Evolutionary conservation across 2,113 vertebrate species (phyloP), one percentile per base, ranked within the genome.

Genomic region (Corydoras maculifer): DNA sequence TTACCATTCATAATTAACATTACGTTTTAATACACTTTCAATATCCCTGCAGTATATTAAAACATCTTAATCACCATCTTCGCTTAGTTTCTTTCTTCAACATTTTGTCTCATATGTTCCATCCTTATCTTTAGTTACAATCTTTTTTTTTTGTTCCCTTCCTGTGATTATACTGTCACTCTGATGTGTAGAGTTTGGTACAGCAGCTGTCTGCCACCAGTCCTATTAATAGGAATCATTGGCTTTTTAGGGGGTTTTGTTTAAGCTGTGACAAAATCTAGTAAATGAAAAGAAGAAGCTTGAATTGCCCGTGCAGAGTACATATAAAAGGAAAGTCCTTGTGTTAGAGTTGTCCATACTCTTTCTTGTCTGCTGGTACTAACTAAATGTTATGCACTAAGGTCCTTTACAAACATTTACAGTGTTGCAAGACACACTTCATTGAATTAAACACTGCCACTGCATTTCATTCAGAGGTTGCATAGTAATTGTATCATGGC

Each of bases 191-290:
- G 81, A 82, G 68, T 85, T 82, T 83, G 77, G 70, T 78, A 76
- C 74, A 88, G 87, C 88, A 89, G 87, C 85, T 90, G 88, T 84
- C 81, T 76, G 80, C 82, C 82, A 85, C 80, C 81, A 79, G 83
- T 79, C 86, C 85, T 88, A 88, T 88, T 86, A 87, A 87, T 86
- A 87, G 82, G 85, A 87, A 79, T 78, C 77, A 79, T 74, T 79
- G 74, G 65, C 25, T 49, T 82, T 66, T 62, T 63, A 58, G 75
- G 73, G 78, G 80, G 80, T 69, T 82, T 86, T 81, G 77, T 87
- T 84, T 57, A n/a, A 57, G 54, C 5, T 57, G 13, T 6, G 54
- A 53, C 51, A 1, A 14, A 14, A 53, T 53, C 63, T 60, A 35
- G 48, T 25, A 14, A 31, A 70, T 53, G 14, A 29, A 7, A 15